Evolutionary conservation across 2,113 vertebrate genomes (phyloP), one percentile per base, ranked within the genome.

Genomic region (Strix aluco): DNA sequence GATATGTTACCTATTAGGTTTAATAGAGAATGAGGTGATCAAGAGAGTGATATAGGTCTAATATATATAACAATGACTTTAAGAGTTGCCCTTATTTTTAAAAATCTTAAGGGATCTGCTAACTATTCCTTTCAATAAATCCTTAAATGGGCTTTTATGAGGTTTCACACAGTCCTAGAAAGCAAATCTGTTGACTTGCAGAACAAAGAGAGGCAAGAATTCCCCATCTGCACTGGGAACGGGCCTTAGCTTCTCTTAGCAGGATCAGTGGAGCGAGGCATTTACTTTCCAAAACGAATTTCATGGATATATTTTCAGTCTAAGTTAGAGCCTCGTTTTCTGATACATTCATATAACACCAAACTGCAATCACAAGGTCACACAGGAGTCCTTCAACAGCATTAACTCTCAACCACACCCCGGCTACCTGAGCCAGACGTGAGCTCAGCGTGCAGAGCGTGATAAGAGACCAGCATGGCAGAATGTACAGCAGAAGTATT

Each of bases 61-160:
- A 62, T 0, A 26, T 0, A 30, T 9, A 8, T 2, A 63, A 26
- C 17, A 36, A 29, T 18, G 23, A 36, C 36, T 82, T 61, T 18
- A 73, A 9, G 5, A 82, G 26, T 14, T 55, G 65, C 38, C 19
- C 34, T 74, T 72, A 40, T 49, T 81, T 73, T 63, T 70, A 25
- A 69, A 77, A 59, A 49, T 57, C 14, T 30, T 66, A 36, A 70
- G 34, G 70, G 46, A 82, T 65, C 17, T 78, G 40, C 49, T 77
- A 57, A 81, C 58, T 65, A 32, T n/a, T 73, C 29, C 15, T 25
- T 63, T 91, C 70, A 63, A 15, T 72, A 67, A 47, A 69, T 78
- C 30, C 17, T 51, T 46, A 46, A 46, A 46, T 46, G 8, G 27
- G 62, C 62, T 94, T 86, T 61, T 61, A 30, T 17, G 26, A 83